Evolutionary conservation across 1,140 invertebrate species (phyloP).

Genomic region (Formica selysi): DNA sequence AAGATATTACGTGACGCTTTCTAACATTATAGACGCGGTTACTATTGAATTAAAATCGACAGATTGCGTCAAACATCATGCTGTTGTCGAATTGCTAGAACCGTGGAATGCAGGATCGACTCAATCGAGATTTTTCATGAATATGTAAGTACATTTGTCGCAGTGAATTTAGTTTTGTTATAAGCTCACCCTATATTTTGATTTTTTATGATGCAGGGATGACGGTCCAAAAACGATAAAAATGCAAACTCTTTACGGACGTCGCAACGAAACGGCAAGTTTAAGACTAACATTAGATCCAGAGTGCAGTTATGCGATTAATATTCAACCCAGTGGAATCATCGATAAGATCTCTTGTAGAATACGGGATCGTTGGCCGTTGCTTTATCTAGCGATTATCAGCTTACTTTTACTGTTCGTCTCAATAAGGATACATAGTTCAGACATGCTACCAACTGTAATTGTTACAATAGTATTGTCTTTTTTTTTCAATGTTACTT

Average conservation of each 20-base stretch:
- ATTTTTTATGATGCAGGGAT: slow-evolving; percentile 80
- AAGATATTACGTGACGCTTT: slow-evolving; percentile 78
- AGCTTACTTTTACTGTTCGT: slow-evolving; percentile 80
- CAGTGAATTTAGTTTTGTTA: background rate
- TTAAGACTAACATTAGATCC: slow-evolving; percentile 88
- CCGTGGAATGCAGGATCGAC: slow-evolving; percentile 89
- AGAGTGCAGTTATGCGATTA: slow-evolving; percentile 87
- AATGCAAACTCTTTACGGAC: slow-evolving; percentile 85
- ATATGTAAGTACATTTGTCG: slow-evolving; percentile 79
- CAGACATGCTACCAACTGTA: slow-evolving; percentile 63
- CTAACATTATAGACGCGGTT: slow-evolving; percentile 73
- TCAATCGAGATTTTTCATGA: slow-evolving; percentile 88
- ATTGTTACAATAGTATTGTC: slow-evolving; percentile 75
- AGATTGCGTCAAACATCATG: slow-evolving; percentile 86
- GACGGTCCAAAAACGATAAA: slow-evolving; percentile 83
- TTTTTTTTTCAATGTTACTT: slow-evolving; percentile 67
- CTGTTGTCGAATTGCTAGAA: slow-evolving; percentile 88
- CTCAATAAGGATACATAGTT: slow-evolving; percentile 79
- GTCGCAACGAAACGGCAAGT: slow-evolving; percentile 80
- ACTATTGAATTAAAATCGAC: slow-evolving; percentile 76
- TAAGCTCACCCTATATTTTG: background rate
- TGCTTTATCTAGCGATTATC: slow-evolving; percentile 80
- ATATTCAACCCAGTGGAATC: slow-evolving; percentile 73
- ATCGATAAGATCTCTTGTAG: slow-evolving; percentile 80
- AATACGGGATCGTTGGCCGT: slow-evolving; percentile 82